Evolutionary conservation across 2,113 vertebrate genomes (phyloP).

Genomic region (Nyctibius bracteatus): DNA sequence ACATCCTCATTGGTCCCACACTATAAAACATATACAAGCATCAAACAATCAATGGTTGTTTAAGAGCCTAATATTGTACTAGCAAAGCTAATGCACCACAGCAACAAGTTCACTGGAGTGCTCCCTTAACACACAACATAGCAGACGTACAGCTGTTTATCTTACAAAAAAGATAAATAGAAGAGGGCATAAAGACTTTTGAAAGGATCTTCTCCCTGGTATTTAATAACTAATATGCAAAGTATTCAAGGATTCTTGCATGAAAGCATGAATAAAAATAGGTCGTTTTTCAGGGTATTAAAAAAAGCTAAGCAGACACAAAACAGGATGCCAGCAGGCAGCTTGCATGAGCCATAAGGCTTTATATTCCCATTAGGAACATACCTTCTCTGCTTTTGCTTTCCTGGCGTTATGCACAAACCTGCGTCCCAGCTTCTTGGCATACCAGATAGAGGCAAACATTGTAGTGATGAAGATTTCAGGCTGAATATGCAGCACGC

Average conservation of each 20-base stretch:
- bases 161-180: background rate
- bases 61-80: background rate
- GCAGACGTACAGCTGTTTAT: slow-evolving; percentile 17
- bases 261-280: slow-evolving; percentile 30
- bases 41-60: background rate
- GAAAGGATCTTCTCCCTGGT: background rate
- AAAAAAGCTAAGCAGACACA: slow-evolving; percentile 34
- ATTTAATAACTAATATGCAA: slow-evolving; percentile 6
- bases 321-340: slow-evolving; percentile 38
- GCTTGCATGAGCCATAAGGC: slow-evolving; percentile 56
- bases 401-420: slow-evolving; percentile 93
- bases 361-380: slow-evolving; percentile 56
- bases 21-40: background rate
- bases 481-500: slow-evolving; percentile 50
- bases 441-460: slow-evolving; percentile 97
- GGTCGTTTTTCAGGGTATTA: slow-evolving; percentile 38
- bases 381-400: slow-evolving; percentile 91
- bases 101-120: slow-evolving; percentile 77
- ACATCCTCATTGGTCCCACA: background rate
- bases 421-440: slow-evolving; percentile 96
- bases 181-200: slow-evolving; percentile 3
- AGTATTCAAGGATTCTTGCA: slow-evolving; percentile 3
- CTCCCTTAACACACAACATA: slow-evolving; percentile 10
- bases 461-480: slow-evolving; percentile 75
- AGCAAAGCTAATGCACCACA: slow-evolving; percentile 61